These are phyloP conservation scores for Ceyx melanurus DNA, from an alignment of 2,113 vertebrate species.

Conservation along the genomic window DNA sequence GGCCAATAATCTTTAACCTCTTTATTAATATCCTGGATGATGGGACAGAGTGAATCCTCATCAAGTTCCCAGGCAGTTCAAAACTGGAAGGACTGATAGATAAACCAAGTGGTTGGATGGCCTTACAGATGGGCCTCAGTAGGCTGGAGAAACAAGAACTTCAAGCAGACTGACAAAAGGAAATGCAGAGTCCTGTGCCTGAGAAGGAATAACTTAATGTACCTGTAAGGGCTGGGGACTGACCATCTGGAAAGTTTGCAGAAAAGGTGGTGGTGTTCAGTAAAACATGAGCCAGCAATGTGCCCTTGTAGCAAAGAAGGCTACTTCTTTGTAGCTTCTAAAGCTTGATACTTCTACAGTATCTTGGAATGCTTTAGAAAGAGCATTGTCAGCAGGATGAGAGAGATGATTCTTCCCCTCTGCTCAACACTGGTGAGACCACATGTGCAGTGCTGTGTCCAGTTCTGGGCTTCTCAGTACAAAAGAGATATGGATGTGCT, in stretches of 20 bases:
- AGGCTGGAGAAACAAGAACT: not conserved
- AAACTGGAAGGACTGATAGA: not conserved
- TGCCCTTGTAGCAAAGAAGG: not conserved
- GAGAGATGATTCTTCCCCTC: not conserved
- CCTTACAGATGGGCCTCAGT: not conserved
- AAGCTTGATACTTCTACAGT: no score
- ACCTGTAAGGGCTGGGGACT: not conserved
- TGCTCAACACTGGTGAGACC: not conserved
- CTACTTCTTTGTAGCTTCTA: no score
- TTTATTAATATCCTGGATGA: not conserved
- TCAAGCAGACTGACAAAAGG: not conserved
- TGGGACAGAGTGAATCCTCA: not conserved
- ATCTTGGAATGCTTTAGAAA: not conserved
- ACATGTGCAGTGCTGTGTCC: not conserved
- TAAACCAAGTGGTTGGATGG: not conserved
- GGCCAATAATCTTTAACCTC: not conserved
- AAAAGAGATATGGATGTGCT: not conserved
- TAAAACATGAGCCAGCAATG: not conserved
- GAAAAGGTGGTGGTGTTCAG: not conserved
- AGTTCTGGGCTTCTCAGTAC: not conserved
- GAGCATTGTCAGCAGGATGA: not conserved
- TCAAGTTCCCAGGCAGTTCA: not conserved
- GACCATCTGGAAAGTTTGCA: not conserved
- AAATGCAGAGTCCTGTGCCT: not conserved
- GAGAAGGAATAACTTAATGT: not conserved